These are phyloP conservation scores for Eumerus sabulonum DNA, from an alignment of 2,888 invertebrate genomes.

Conservation along the genomic window DNA sequence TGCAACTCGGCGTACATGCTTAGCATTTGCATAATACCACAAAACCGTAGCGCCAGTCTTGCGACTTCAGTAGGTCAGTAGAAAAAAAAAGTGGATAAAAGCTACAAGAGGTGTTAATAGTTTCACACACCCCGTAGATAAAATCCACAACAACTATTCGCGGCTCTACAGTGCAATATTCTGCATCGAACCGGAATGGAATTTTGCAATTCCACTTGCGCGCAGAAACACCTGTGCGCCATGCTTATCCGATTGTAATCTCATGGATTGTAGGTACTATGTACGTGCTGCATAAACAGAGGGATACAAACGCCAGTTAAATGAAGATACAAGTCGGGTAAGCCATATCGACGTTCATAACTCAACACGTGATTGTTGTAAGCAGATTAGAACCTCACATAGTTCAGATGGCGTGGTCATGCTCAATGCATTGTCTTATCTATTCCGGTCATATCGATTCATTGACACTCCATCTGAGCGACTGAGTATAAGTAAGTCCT, in stretches of 20 bases:
- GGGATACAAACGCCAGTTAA: neutral
- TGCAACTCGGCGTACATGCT: neutral
- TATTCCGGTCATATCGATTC: conserved; percentile 7
- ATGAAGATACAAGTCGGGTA: conserved; percentile 1
- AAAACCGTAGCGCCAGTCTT: conserved; percentile 6
- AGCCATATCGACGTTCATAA: conserved; percentile 12
- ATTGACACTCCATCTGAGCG: conserved; percentile 15
- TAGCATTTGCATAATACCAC: neutral
- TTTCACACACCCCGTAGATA: no score
- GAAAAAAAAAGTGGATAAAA: no score
- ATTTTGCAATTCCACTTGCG: conserved; percentile 40
- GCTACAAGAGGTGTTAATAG: conserved; percentile 41
- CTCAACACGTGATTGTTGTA: conserved; percentile 54
- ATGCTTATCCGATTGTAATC: conserved; percentile 16
- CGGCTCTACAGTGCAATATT: conserved; percentile 9
- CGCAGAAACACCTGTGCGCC: conserved; percentile 47
- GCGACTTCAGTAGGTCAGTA: conserved; percentile 49
- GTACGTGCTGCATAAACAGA: conserved; percentile 1
- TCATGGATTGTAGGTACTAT: conserved; percentile 2
- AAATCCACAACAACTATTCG: neutral
- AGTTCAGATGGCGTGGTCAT: neutral
- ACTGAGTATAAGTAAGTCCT: neutral
- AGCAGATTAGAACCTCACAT: conserved; percentile 24
- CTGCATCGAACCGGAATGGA: conserved; percentile 55
- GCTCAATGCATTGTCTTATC: neutral